Evolutionary conservation across 2,888 invertebrate genomes (phyloP).

Genomic region (Apodemia duryi): DNA sequence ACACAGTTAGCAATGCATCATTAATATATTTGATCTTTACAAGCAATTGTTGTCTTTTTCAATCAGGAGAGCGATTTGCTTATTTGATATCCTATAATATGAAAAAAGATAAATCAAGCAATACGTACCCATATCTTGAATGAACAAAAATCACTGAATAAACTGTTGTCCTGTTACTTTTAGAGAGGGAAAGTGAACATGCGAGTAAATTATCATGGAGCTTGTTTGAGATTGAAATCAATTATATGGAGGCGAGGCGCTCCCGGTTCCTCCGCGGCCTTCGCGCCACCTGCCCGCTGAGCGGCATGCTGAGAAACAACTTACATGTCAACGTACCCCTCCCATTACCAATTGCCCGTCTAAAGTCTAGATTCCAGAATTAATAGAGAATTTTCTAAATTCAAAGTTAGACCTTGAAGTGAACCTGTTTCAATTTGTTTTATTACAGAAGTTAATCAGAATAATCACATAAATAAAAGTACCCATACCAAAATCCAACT

Average conservation of each 20-base stretch:
- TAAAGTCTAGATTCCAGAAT: not conserved
- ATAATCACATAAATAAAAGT: too few species aligned
- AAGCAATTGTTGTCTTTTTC: too few species aligned
- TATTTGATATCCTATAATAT: too few species aligned
- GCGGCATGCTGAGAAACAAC: conserved; percentile 27
- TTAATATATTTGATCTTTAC: too few species aligned
- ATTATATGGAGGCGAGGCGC: conserved; percentile 57
- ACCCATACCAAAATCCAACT: too few species aligned
- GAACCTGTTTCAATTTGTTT: not conserved
- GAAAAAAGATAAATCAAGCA: too few species aligned
- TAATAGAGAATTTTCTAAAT: not conserved
- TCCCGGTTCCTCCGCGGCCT: conserved; percentile 58
- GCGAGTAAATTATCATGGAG: conserved; percentile 46
- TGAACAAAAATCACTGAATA: not conserved
- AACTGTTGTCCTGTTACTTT: conserved; percentile 22
- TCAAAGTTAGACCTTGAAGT: not conserved
- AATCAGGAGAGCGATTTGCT: too few species aligned
- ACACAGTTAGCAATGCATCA: too few species aligned
- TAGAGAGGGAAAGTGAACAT: conserved; percentile 53
- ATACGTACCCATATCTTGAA: not conserved
- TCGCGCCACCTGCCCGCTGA: conserved; percentile 62
- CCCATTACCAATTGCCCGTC: not conserved
- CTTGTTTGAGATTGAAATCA: conserved; percentile 71
- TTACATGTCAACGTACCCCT: conserved; percentile 26
- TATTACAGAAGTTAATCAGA: too few species aligned